Percentiles rank a stretch among this genome's conserved stretches.
Evolutionary conservation across 2,888 invertebrate species (phyloP).

Genomic region (Axea sp.): DNA sequence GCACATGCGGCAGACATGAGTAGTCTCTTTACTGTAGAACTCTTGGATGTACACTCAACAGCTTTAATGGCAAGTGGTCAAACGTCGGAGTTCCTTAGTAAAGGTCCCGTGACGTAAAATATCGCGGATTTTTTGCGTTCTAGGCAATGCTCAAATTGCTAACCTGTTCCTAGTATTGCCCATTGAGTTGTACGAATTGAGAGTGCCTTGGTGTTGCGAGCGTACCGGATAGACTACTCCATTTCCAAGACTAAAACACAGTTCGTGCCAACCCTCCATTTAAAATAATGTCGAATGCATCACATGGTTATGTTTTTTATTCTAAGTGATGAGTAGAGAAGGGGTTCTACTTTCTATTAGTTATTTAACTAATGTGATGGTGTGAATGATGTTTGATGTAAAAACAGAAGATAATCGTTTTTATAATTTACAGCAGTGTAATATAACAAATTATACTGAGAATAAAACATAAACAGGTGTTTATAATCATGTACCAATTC

Average conservation of each 20-base stretch:
- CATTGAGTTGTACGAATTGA: slow-evolving; percentile 91
- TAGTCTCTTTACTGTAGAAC: slow-evolving; percentile 69
- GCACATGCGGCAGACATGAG: slow-evolving; percentile 61
- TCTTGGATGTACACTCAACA: slow-evolving; percentile 25
- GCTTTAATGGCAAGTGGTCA: slow-evolving; percentile 15
- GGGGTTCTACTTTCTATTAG: too few relatives aligned
- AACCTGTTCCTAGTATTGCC: slow-evolving; percentile 91
- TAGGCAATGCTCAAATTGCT: slow-evolving; percentile 80
- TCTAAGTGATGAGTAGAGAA: too few relatives aligned
- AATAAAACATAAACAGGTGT: too few relatives aligned
- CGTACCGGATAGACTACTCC: slow-evolving; percentile 92
- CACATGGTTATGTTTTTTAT: slow-evolving; percentile 17
- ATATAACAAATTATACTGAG: too few relatives aligned
- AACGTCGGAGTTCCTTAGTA: slow-evolving; percentile 67
- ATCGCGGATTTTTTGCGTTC: slow-evolving; percentile 34
- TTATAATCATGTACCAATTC: too few relatives aligned
- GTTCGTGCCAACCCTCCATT: slow-evolving; percentile 72
- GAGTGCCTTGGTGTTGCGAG: slow-evolving; percentile 84
- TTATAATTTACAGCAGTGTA: too few relatives aligned
- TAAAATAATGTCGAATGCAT: slow-evolving; percentile 62
- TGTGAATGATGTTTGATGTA: too few relatives aligned
- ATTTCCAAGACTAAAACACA: slow-evolving; percentile 90
- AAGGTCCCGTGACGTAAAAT: slow-evolving; percentile 61
- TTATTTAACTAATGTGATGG: too few relatives aligned
- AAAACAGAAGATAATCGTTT: too few relatives aligned